Evolutionary conservation across 1,140 invertebrate genomes (phyloP).

Genomic region (Mycetomoellerius zeteki): DNA sequence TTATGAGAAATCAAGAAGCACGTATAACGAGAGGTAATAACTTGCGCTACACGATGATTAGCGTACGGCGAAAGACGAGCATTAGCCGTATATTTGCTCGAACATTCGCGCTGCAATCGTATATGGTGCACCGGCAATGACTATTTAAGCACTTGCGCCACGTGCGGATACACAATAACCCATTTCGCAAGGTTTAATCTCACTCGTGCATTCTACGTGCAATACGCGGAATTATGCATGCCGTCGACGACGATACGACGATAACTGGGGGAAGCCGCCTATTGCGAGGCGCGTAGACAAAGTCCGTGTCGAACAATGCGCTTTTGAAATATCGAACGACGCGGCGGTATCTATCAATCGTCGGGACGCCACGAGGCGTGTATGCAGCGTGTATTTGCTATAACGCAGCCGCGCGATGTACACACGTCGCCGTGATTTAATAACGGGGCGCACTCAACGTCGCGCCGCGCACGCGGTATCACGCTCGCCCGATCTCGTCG

Average conservation of each 20-base stretch:
- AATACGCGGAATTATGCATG: constrained; percentile 48
- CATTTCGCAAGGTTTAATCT: constrained; percentile 55
- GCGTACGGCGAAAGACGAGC: neutral
- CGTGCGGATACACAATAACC: constrained; percentile 53
- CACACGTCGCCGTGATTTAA: constrained; percentile 41
- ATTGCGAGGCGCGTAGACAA: constrained; percentile 52
- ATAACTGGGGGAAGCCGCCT: constrained; percentile 41
- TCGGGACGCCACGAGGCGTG: constrained; percentile 36
- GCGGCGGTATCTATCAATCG: constrained; percentile 47
- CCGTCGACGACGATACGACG: constrained; percentile 41
- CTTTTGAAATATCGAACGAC: constrained; percentile 55
- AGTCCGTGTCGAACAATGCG: constrained; percentile 48
- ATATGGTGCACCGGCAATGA: constrained; percentile 24
- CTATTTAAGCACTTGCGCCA: constrained; percentile 42
- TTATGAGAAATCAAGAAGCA: neutral
- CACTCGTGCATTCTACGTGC: constrained; percentile 33
- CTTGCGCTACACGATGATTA: neutral
- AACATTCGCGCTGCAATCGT: neutral
- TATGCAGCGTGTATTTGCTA: constrained; percentile 32
- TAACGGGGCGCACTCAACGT: constrained; percentile 18
- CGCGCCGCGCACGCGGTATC: constrained; percentile 20
- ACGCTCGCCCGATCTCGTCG: constrained; percentile 25
- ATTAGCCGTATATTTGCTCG: neutral
- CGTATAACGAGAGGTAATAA: constrained; percentile 3
- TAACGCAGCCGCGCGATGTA: constrained; percentile 27